These are phyloP conservation scores for Amazona guildingii DNA, from an alignment of 2,113 vertebrate genomes.

Conservation along the genomic window DNA sequence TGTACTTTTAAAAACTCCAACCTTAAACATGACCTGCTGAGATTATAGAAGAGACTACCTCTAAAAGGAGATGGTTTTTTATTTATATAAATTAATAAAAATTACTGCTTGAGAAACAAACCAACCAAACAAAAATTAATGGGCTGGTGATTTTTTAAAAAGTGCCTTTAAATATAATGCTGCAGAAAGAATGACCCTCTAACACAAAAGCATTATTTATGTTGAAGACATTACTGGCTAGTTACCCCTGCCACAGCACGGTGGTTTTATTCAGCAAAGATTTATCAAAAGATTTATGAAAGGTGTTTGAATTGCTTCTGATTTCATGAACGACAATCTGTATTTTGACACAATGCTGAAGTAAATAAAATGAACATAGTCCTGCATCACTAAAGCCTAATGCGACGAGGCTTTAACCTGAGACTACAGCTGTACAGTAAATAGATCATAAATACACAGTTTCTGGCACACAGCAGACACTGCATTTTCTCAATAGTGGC, in stretches of 20 bases:
- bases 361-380: background rate
- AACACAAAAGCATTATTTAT: background rate
- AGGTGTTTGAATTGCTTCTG: background rate
- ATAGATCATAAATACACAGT: background rate
- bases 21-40: background rate
- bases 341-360: background rate
- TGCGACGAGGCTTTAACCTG: background rate
- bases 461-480: background rate
- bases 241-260: background rate
- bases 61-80: background rate
- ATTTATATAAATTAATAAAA: background rate
- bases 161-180: background rate
- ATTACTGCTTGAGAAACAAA: background rate
- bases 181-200: background rate
- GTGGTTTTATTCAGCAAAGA: background rate
- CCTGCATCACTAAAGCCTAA: background rate
- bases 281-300: constrained; percentile 1
- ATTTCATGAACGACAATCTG: background rate
- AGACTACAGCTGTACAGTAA: background rate
- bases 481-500: background rate
- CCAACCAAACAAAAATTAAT: background rate
- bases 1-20: background rate
- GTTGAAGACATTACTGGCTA: background rate
- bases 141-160: background rate
- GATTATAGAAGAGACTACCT: background rate